These are phyloP conservation scores for Colletes latitarsis DNA, from an alignment of 1,140 invertebrate genomes.

Conservation along the genomic window DNA sequence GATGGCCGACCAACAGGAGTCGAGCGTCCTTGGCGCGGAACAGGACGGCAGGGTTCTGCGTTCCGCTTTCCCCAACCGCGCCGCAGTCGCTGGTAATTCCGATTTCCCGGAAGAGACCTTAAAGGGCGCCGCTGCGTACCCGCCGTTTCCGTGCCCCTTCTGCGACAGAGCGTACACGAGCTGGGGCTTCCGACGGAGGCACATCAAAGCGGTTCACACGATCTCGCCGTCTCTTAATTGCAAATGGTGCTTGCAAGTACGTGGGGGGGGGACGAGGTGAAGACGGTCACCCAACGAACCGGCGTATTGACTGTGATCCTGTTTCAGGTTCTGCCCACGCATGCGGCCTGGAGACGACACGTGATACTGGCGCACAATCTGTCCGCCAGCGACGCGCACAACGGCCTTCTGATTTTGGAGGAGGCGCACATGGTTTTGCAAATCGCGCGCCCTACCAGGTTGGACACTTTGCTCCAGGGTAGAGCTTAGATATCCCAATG, in stretches of 20 bases:
- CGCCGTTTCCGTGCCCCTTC: conserved; percentile 85
- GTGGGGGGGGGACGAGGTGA: not conserved
- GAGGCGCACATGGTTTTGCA: conserved; percentile 85
- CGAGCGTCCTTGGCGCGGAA: conserved; percentile 22
- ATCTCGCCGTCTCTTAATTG: conserved; percentile 81
- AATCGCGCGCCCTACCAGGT: conserved; percentile 77
- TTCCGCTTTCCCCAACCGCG: conserved; percentile 33
- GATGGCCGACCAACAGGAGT: conserved; percentile 44
- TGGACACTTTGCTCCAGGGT: conserved; percentile 73
- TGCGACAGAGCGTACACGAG: conserved; percentile 85
- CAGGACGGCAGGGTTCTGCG: conserved; percentile 42
- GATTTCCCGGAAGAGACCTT: conserved; percentile 54
- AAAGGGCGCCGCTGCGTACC: conserved; percentile 72
- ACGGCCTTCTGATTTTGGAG: conserved; percentile 84
- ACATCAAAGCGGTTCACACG: conserved; percentile 84
- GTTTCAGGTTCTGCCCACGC: conserved; percentile 79
- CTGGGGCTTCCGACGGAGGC: conserved; percentile 84
- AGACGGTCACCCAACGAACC: not conserved
- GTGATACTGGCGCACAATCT: conserved; percentile 83
- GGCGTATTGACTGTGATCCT: not conserved
- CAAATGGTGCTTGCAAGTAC: conserved; percentile 82
- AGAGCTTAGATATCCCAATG: no score
- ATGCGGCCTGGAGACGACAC: conserved; percentile 83
- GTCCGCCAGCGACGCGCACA: conserved; percentile 82
- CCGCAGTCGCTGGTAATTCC: conserved; percentile 32